These are phyloP conservation scores for Menura novaehollandiae DNA, from an alignment of 2,113 vertebrate species.

Conservation along the genomic window DNA sequence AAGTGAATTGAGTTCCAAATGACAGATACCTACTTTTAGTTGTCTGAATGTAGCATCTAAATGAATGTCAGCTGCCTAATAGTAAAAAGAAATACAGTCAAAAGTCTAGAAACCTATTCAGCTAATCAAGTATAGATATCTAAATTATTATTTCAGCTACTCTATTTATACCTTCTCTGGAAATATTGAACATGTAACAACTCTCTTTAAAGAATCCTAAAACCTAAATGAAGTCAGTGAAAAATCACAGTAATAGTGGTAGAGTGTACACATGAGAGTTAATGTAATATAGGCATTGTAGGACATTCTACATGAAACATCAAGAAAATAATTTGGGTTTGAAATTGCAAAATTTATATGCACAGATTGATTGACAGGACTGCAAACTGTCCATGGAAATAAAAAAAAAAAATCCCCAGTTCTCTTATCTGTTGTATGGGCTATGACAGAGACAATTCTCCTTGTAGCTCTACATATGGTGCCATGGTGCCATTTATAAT, in stretches of 20 bases:
- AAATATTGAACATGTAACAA: not conserved
- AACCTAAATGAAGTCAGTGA: not conserved
- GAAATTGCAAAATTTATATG: not conserved
- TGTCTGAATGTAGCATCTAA: not conserved
- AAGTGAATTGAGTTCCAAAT: not conserved
- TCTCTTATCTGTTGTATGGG: not conserved
- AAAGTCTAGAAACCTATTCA: not conserved
- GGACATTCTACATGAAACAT: not conserved
- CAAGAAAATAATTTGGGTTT: not conserved
- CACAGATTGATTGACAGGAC: not conserved
- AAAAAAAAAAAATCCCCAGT: fast-evolving
- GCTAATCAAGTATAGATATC: not conserved
- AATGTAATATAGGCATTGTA: not conserved
- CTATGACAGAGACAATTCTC: not conserved
- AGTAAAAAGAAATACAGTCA: not conserved
- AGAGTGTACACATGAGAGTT: not conserved
- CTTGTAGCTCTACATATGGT: not conserved
- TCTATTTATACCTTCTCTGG: not conserved
- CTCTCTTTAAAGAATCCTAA: not conserved
- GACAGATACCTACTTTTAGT: not conserved
- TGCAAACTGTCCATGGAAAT: not conserved
- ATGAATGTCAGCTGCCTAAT: not conserved
- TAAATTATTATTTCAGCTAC: not conserved
- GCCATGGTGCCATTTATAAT: not conserved
- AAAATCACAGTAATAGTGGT: not conserved